Evolutionary conservation across 2,113 vertebrate genomes (phyloP).

Genomic region (Tragelaphus buxtoni): DNA sequence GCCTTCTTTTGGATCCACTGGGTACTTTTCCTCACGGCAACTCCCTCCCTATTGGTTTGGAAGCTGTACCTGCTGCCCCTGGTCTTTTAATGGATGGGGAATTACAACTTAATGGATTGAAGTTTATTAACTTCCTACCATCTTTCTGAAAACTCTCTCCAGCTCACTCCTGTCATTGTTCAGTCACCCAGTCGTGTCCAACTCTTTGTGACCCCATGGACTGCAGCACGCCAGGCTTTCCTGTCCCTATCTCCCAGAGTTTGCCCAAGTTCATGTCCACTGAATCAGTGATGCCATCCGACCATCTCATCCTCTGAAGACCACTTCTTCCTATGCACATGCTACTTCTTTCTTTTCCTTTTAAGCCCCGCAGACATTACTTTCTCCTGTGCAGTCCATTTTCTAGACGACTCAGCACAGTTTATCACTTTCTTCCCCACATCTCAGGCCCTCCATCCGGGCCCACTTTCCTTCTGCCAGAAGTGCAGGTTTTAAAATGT

Average conservation of each 20-base stretch:
- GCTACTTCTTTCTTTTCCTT: neutral
- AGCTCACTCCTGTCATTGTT: neutral
- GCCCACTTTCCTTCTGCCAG: neutral
- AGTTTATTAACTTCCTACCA: accelerated
- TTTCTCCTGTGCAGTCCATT: no score
- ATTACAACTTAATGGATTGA: neutral
- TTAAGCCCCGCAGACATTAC: neutral
- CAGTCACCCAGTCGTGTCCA: neutral
- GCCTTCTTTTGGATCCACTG: neutral
- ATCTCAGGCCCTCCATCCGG: neutral
- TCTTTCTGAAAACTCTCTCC: neutral
- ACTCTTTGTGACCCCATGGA: neutral
- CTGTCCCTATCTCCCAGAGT: neutral
- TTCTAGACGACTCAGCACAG: neutral
- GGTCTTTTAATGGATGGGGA: neutral
- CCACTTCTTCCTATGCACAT: neutral
- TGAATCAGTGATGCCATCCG: neutral
- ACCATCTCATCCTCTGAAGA: neutral
- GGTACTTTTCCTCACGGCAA: accelerated
- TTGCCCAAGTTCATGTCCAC: neutral
- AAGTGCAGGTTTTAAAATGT: neutral
- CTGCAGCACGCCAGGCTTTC: neutral
- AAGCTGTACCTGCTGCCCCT: neutral
- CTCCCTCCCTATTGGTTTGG: neutral
- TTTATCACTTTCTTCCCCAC: neutral